Conservation (phyloP, 1,140 invertebrate genomes). For the Ceratosolen fusciceps region DNA sequence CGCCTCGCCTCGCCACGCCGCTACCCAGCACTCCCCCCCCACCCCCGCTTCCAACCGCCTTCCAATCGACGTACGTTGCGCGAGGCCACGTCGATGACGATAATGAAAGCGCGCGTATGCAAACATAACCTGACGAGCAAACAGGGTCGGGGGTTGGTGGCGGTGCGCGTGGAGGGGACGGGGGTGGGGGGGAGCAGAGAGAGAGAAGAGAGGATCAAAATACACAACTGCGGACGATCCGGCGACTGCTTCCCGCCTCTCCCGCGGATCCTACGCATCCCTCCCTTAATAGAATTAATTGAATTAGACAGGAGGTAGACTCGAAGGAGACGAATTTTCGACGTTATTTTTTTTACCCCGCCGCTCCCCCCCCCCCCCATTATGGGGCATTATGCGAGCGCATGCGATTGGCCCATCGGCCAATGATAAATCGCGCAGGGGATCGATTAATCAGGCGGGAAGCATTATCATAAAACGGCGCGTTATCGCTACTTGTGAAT, state of each 20-base stretch:
- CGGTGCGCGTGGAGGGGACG: neutral
- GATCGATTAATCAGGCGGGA: neutral
- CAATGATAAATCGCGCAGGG: neutral
- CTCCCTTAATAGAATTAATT: no score
- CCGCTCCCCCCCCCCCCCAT: neutral
- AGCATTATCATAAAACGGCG: neutral
- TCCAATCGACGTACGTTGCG: no score
- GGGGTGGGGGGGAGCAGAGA: no score
- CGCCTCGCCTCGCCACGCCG: no score
- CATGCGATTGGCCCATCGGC: neutral
- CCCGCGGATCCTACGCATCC: no score
- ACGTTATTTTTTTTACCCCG: neutral
- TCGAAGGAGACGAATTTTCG: neutral
- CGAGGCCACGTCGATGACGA: neutral
- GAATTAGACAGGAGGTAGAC: neutral
- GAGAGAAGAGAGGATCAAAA: no score
- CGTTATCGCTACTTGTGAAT: neutral
- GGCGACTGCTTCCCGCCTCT: no score
- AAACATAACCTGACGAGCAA: conserved; percentile 28
- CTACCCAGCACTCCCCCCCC: no score
- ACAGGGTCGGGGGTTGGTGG: neutral
- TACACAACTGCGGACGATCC: no score
- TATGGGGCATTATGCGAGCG: neutral
- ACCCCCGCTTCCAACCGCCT: no score
- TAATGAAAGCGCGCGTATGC: conserved; percentile 6